These are phyloP conservation scores for Eulacestoma nigropectus DNA, from an alignment of 2,113 vertebrate genomes.

Conservation along the genomic window DNA sequence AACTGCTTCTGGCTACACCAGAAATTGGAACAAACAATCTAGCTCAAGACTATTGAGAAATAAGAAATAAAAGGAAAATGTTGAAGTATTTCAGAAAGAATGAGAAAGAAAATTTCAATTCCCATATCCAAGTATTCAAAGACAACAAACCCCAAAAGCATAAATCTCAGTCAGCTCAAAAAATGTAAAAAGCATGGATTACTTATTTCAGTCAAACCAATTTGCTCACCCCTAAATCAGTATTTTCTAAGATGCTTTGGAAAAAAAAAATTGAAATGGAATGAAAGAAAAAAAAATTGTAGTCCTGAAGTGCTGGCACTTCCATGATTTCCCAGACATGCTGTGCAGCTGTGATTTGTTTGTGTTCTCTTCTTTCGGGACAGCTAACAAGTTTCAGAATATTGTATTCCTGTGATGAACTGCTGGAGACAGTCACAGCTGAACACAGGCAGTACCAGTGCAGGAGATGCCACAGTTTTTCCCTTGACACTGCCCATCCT, in stretches of 20 bases:
- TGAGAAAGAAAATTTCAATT: not conserved
- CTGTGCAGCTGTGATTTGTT: not conserved
- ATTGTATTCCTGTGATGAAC: not conserved
- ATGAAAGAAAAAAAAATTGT: not conserved
- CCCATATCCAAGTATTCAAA: not conserved
- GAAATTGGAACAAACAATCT: not conserved
- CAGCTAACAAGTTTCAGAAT: not conserved
- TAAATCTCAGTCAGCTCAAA: not conserved
- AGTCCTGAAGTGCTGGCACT: not conserved
- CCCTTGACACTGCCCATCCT: not conserved
- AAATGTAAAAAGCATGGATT: not conserved
- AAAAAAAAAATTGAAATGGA: not conserved
- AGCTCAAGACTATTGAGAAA: not conserved
- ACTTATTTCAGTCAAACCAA: not conserved
- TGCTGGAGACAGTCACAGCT: not conserved
- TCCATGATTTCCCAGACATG: not conserved
- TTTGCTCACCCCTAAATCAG: not conserved
- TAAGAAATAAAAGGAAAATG: not conserved
- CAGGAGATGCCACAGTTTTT: accelerated
- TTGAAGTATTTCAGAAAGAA: not conserved
- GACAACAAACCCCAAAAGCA: not conserved
- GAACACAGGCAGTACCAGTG: accelerated
- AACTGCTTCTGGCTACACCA: not conserved
- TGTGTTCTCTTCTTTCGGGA: not conserved
- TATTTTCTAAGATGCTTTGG: not conserved